phyloP scores from a whole-genome alignment of 2,888 invertebrate genomes.

The Caenorhabditis japonica region DNA sequence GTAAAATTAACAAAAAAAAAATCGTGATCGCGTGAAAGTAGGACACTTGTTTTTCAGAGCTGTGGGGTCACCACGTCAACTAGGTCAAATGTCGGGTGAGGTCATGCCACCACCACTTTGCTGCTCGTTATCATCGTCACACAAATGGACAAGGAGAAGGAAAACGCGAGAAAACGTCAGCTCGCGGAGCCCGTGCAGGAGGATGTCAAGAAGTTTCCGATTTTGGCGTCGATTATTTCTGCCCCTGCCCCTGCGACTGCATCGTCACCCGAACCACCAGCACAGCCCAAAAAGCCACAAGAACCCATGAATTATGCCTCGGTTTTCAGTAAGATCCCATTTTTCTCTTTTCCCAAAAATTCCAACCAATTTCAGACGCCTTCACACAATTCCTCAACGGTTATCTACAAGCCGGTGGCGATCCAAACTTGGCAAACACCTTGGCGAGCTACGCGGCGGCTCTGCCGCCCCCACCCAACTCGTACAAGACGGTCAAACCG shows the following conservation, averaged over 20 bases:
- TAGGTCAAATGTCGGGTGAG: conserved; percentile 20
- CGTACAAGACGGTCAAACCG: no score
- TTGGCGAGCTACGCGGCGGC: conserved; percentile 24
- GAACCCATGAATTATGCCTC: conserved; percentile 18
- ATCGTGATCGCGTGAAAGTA: no score
- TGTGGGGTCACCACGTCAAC: conserved; percentile 39
- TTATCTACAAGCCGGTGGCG: conserved; percentile 32
- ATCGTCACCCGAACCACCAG: no score
- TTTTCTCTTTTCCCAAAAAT: conserved; percentile 1
- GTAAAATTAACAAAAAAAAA: not conserved
- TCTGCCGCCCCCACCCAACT: conserved; percentile 26
- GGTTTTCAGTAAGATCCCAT: conserved; percentile 18
- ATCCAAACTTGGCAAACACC: conserved; percentile 12
- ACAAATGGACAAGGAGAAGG: no score
- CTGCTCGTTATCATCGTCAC: no score
- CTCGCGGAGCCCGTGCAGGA: not conserved
- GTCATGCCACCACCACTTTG: no score
- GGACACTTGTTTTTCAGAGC: conserved; percentile 8
- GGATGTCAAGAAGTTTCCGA: conserved; percentile 7
- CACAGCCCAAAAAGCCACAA: no score
- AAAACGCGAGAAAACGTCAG: conserved; percentile 28
- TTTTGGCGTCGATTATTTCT: conserved; percentile 9
- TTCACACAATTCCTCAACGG: conserved; percentile 30
- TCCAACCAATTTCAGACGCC: conserved; percentile 12
- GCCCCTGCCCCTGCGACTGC: no score